Evolutionary conservation across 2,888 invertebrate genomes (phyloP), one percentile per base, ranked within the genome.

Genomic region (Gymnoscelis rufifasciata): DNA sequence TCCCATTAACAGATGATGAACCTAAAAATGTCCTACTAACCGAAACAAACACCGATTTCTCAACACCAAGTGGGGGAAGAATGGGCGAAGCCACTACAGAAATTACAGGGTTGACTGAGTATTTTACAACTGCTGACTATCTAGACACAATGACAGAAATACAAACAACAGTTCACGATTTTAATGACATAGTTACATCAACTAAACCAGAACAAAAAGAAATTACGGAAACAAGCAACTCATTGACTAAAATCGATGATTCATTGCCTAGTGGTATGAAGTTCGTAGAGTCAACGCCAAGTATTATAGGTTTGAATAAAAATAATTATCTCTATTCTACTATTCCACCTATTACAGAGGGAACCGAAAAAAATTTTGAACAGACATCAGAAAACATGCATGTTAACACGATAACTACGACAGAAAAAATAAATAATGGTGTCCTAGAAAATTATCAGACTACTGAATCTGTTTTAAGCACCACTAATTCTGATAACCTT

Each of bases 1-100:
- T 84, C 83, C 78, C 60, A 84, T 87, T 86, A 88, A 88, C 88
- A 88, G 88, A 87, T 88, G 84, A 77, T 67, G 74, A 74, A 73
- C 76, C 79, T 81, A 82, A 78, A 80, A 71, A 74, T 82, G 59
- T 79, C 77, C 77, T 78, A 87, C 82, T 88, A 87, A 86, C 83
- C 60, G 86, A 84, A 78, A 79, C 71, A 68, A 62, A 74, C 75
- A 68, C 66, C 67, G 72, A 78, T 64, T 66, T 60, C 57, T 66
- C 67, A 43, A 74, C 74, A 57, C 70, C 72, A 41, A 66, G 71
- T 48, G 55, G 64, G 63, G 74, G 61, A 68, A 66, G 61, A 63
- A 66, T 65, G 56, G 69, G 54, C 51, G 66, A 71, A 59, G 60
- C 59, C 53, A 62, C 60, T 47, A 62, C 64, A 59, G 69, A 73